Evolutionary conservation across 2,888 invertebrate genomes (phyloP).

Genomic region (Odiellus spinosus): DNA sequence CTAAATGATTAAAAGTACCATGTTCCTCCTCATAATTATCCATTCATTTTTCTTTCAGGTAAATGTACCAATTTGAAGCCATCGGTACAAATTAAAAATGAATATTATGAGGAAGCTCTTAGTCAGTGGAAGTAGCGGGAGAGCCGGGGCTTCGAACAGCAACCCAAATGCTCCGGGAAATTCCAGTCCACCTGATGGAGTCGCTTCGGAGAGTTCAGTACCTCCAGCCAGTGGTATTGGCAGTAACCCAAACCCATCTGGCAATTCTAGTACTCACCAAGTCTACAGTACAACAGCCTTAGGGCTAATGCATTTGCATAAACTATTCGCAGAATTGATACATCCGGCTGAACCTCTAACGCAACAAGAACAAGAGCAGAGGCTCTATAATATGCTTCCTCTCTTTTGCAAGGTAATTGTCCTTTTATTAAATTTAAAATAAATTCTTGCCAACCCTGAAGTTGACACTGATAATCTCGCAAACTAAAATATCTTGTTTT

Average conservation of each 20-base stretch:
- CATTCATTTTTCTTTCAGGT: too few relatives aligned
- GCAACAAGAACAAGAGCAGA: conserved; percentile 72
- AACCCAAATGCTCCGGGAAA: conserved; percentile 16
- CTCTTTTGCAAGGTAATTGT: conserved; percentile 76
- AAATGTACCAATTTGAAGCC: too few relatives aligned
- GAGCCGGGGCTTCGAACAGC: conserved; percentile 37
- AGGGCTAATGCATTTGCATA: conserved; percentile 87
- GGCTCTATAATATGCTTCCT: conserved; percentile 92
- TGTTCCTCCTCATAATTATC: too few relatives aligned
- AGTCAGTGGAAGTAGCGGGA: conserved; percentile 29
- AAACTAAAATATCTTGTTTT: conserved; percentile 3
- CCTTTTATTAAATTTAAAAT: not conserved
- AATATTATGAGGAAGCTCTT: conserved; percentile 86
- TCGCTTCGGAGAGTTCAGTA: too few relatives aligned
- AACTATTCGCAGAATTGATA: conserved; percentile 84
- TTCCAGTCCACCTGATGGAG: too few relatives aligned
- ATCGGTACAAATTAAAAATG: conserved; percentile 38
- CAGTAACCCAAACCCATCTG: conserved; percentile 8
- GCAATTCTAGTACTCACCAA: conserved; percentile 23
- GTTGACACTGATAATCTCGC: too few relatives aligned
- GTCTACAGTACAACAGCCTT: conserved; percentile 43
- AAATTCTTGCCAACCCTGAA: not conserved
- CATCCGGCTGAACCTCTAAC: conserved; percentile 67
- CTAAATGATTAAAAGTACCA: too few relatives aligned
- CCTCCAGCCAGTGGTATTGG: conserved; percentile 1